Percentiles rank a stretch among this genome's conserved stretches.
Evolutionary conservation across 2,113 vertebrate species (phyloP).

Genomic region (Odontophorus gujanensis): DNA sequence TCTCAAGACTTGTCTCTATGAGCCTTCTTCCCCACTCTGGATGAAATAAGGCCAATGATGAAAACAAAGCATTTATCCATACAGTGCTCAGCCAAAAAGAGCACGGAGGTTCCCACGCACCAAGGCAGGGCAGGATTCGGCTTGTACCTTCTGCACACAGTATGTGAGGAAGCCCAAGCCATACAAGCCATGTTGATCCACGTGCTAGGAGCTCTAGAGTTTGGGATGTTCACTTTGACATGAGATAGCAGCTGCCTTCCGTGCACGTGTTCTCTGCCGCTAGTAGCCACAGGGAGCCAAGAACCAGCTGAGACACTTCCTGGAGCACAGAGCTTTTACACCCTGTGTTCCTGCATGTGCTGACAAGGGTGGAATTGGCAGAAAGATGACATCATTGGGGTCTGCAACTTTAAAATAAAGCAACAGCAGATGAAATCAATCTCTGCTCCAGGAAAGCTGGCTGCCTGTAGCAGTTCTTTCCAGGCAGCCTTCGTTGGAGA

Average conservation of each 20-base stretch:
- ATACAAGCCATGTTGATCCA: neutral
- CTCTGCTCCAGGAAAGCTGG: neutral
- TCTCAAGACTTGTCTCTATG: neutral
- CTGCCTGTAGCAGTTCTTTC: neutral
- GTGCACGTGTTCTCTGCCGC: neutral
- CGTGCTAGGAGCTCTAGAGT: neutral
- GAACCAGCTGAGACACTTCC: neutral
- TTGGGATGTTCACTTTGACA: neutral
- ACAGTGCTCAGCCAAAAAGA: neutral
- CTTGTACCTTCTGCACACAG: accelerated
- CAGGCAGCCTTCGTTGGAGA: neutral
- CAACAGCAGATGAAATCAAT: neutral
- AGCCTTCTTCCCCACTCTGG: neutral
- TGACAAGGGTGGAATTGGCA: slow-evolving; percentile 9
- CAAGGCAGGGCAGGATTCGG: neutral
- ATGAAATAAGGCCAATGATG: neutral
- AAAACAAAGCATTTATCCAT: neutral
- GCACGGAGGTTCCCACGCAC: neutral
- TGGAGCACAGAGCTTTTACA: slow-evolving; percentile 8
- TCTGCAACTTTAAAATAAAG: slow-evolving; percentile 27
- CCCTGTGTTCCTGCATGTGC: neutral
- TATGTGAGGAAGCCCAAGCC: neutral
- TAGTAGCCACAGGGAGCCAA: slow-evolving; percentile 2
- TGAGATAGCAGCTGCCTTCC: neutral
- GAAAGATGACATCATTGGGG: neutral